phyloP scores from a whole-genome alignment of 2,888 invertebrate genomes.

The Drosophila cognata region DNA sequence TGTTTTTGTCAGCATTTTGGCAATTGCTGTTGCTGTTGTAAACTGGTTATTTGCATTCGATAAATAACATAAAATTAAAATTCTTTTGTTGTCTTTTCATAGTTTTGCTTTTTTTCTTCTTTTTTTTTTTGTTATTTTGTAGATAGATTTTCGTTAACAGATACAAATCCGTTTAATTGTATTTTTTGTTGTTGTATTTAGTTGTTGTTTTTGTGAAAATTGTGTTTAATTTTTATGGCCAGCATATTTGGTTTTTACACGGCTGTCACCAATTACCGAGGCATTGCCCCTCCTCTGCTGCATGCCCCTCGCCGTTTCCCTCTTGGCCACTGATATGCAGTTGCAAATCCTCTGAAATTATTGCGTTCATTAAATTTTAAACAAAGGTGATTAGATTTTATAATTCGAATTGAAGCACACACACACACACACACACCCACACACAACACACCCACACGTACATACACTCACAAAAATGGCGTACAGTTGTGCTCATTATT shows the following conservation, averaged over 20 bases:
- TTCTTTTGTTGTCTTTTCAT: conserved; percentile 58
- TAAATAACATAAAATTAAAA: conserved; percentile 67
- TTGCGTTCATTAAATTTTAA: conserved; percentile 81
- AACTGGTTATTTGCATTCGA: conserved; percentile 70
- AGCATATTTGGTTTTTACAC: conserved; percentile 44
- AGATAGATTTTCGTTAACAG: conserved; percentile 48
- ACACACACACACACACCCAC: conserved; percentile 23
- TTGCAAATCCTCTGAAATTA: conserved; percentile 74
- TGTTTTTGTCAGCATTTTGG: conserved; percentile 29
- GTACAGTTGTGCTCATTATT: conserved; percentile 75
- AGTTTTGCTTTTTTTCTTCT: conserved; percentile 28
- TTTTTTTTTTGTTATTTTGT: conserved; percentile 30
- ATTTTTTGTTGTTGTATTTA: conserved; percentile 45
- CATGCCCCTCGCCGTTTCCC: too few species aligned
- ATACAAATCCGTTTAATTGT: conserved; percentile 77
- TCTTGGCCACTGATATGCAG: conserved; percentile 25
- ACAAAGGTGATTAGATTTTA: conserved; percentile 82
- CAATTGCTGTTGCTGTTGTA: conserved; percentile 42
- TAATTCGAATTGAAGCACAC: conserved; percentile 54
- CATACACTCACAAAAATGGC: conserved; percentile 12
- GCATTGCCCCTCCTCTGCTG: neutral
- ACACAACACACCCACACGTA: neutral
- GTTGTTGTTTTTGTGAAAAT: neutral
- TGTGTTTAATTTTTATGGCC: conserved; percentile 19
- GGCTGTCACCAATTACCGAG: conserved; percentile 67